Evolutionary conservation across 2,797 vertebrate genomes (phyloP).

Genomic region (Myripristis murdjan): DNA sequence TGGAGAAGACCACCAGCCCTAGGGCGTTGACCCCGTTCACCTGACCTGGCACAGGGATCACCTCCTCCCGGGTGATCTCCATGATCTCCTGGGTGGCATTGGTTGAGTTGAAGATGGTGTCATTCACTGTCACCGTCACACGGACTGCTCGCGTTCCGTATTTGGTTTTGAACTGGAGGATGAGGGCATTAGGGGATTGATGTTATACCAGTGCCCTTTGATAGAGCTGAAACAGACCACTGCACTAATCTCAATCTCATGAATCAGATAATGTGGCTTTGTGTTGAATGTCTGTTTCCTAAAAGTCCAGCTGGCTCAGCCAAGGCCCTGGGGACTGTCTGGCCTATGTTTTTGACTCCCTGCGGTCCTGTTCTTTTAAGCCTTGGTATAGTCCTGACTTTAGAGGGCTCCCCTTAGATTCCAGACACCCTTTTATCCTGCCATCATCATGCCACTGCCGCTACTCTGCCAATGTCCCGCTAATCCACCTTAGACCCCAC

Average conservation of each 20-base stretch:
- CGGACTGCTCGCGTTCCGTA: conserved; percentile 89
- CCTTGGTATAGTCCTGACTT: conserved; percentile 43
- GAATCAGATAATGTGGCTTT: conserved; percentile 41
- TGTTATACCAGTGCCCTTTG: conserved; percentile 89
- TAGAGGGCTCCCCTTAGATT: conserved; percentile 51
- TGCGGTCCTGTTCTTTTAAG: conserved; percentile 27
- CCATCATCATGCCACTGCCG: conserved; percentile 28
- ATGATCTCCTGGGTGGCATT: conserved; percentile 81
- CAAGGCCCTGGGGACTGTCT: conserved; percentile 44
- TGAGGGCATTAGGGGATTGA: not conserved
- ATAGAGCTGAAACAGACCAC: conserved; percentile 71
- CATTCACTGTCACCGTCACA: conserved; percentile 84
- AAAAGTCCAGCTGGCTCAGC: conserved; percentile 48
- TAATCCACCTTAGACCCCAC: conserved; percentile 1
- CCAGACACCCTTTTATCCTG: conserved; percentile 30
- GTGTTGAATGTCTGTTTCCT: conserved; percentile 39
- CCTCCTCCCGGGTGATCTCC: conserved; percentile 83
- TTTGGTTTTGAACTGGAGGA: conserved; percentile 78
- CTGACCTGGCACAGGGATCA: conserved; percentile 90
- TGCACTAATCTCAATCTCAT: conserved; percentile 20
- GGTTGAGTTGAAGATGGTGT: conserved; percentile 84
- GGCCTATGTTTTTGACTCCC: conserved; percentile 41
- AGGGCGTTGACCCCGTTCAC: conserved; percentile 95
- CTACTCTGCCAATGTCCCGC: conserved; percentile 44
- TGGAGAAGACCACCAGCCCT: conserved; percentile 89